These are phyloP conservation scores for Platichthys flesus DNA, from an alignment of 2,113 vertebrate species.

Conservation along the genomic window DNA sequence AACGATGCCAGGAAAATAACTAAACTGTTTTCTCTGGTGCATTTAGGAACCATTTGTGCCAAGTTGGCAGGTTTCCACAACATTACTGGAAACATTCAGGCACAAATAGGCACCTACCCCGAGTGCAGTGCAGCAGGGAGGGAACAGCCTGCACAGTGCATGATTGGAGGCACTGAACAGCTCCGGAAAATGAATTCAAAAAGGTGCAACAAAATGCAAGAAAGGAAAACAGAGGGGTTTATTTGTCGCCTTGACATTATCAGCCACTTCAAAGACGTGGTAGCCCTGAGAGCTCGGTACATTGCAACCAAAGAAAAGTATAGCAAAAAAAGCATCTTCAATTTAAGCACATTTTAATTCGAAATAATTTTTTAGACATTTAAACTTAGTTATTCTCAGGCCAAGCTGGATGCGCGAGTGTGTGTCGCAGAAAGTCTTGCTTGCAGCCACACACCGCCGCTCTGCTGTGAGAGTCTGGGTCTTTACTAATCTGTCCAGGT, in stretches of 20 bases:
- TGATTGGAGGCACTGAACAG: slow-evolving; percentile 32
- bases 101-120: slow-evolving; percentile 59
- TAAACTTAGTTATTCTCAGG: no score
- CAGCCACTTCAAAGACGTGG: background rate
- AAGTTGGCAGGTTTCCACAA: slow-evolving; percentile 60
- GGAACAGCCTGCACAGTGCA: slow-evolving; percentile 15
- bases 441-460: no score
- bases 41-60: slow-evolving; percentile 48
- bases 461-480: no score
- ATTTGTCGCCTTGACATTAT: slow-evolving; percentile 22
- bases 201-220: slow-evolving; percentile 1
- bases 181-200: slow-evolving; percentile 25
- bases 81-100: slow-evolving; percentile 68
- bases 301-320: background rate
- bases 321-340: no score
- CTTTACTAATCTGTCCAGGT: no score
- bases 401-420: no score
- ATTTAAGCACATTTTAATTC: no score
- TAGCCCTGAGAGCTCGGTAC: background rate
- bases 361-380: no score
- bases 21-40: slow-evolving; percentile 16
- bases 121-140: slow-evolving; percentile 12
- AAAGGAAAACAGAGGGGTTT: slow-evolving; percentile 11
- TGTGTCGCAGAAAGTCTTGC: no score
- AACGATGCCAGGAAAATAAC: slow-evolving; percentile 26